Evolutionary conservation across 37 sponge, comb jelly and placozoan species (phyloP), one percentile per base, ranked within the genome.

Genomic region (Tethya wilhelma): DNA sequence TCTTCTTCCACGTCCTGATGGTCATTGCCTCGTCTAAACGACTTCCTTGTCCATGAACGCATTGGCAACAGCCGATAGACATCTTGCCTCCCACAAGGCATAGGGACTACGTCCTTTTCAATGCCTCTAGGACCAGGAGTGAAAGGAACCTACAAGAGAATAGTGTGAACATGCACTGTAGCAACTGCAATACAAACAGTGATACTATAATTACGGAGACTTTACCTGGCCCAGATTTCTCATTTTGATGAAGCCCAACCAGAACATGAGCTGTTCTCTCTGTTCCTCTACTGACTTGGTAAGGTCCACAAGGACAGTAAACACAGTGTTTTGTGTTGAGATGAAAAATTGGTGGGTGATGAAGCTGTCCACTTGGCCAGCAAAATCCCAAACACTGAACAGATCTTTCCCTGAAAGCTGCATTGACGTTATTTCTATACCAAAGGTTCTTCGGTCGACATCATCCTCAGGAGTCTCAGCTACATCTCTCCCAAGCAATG

Each of bases 351-450:
- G 79, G 78, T 93, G 93, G 0, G 93, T 84, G 65, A 88, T 84
- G 67, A 82, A 93, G 68, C 60, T 84, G 0, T 88, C 86, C 59
- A 91, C 29, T 42, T 93, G 89, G 0, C 93, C 93, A n/a, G 93
- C 88, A 80, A 93, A 93, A 40, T 93, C 93, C 93, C 93, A 93
- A 19, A 88, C 79, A 20, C 70, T 75, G 68, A 77, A 93, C 23
- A 56, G 56, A 56, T 81, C 80, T 45, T 45, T 75, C 11, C 80
- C 85, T 17, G 85, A 80, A 26, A 90, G 44, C 30, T 80, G 71
- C 45, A 88, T 53, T 14, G 64, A 26, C 23, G 67, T 44, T 19
- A 93, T 81, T 29, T 88, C 86, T 11, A 93, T 93, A 28, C 93
- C 93, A 30, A 71, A 67, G 6, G 93, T 86, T 38, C 44, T 17